Evolutionary conservation across 2,113 vertebrate genomes (phyloP).

Genomic region (Geococcyx californianus): DNA sequence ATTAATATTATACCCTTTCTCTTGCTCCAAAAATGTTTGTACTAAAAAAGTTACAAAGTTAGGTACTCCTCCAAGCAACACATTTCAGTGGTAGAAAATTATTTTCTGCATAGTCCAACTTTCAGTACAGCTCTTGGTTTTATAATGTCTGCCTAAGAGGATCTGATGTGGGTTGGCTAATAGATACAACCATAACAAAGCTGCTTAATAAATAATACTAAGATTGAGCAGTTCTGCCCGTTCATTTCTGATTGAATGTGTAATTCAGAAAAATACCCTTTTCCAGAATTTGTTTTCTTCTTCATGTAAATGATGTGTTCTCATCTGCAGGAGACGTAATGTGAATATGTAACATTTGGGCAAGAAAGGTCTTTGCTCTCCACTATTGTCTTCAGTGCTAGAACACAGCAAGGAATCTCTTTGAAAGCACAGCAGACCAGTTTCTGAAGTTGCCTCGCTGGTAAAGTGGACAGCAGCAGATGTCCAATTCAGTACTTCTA

Average conservation of each 20-base stretch:
- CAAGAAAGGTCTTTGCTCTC: neutral
- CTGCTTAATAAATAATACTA: neutral
- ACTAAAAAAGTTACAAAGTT: neutral
- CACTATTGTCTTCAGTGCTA: neutral
- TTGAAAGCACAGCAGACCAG: neutral
- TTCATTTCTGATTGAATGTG: neutral
- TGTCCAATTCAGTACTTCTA: neutral
- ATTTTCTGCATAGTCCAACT: neutral
- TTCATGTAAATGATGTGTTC: neutral
- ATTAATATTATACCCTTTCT: neutral
- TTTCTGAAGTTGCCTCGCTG: neutral
- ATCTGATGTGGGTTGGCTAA: neutral
- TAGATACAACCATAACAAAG: neutral
- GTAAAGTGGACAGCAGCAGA: neutral
- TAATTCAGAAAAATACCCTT: neutral
- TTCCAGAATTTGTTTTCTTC: neutral
- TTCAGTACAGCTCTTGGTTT: neutral
- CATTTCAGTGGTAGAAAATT: neutral
- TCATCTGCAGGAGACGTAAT: neutral
- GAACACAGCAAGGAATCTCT: neutral
- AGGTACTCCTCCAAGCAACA: neutral
- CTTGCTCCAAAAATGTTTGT: neutral
- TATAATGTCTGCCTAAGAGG: neutral
- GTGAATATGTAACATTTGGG: neutral
- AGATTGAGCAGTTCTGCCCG: neutral